Conservation (phyloP, 2,888 invertebrate species). For the Cheilosia grossa region DNA sequence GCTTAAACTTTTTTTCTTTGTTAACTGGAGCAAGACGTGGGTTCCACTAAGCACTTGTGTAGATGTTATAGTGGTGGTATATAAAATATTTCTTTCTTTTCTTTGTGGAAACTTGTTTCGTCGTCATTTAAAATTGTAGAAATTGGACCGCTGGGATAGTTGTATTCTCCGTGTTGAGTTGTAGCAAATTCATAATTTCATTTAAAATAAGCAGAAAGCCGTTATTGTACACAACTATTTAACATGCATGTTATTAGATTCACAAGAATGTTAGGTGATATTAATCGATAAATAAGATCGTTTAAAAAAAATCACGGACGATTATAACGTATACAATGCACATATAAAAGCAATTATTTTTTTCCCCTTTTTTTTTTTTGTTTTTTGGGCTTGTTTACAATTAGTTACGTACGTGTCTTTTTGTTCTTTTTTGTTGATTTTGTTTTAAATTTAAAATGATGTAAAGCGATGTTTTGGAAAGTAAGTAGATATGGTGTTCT, state of each 20-base stretch:
- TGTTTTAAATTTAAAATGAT: constrained; percentile 2
- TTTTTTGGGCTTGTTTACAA: constrained; percentile 15
- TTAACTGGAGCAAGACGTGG: constrained; percentile 2
- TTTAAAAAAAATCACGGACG: constrained; percentile 9
- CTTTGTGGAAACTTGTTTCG: constrained; percentile 31
- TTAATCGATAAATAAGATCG: constrained; percentile 7
- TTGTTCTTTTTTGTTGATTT: not conserved
- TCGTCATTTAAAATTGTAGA: constrained; percentile 45
- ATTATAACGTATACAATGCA: constrained; percentile 16
- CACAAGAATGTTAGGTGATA: constrained; percentile 2
- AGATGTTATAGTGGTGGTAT: constrained; percentile 25
- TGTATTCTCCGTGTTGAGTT: constrained; percentile 14
- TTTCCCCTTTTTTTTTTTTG: not conserved
- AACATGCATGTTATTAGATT: not conserved
- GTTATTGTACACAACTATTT: constrained; percentile 8
- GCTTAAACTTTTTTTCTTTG: not conserved
- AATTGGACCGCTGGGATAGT: constrained; percentile 40
- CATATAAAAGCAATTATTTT: constrained; percentile 17
- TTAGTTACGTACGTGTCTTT: not conserved
- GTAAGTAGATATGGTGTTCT: constrained; percentile 33
- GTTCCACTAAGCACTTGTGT: constrained; percentile 17
- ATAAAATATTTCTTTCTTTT: constrained; percentile 40
- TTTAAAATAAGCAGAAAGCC: constrained; percentile 2
- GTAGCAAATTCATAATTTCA: constrained; percentile 14
- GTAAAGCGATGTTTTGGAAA: constrained; percentile 24